Base-by-base conservation (phyloP, 2,113 vertebrate genomes). In the Phycodurus eques region DNA sequence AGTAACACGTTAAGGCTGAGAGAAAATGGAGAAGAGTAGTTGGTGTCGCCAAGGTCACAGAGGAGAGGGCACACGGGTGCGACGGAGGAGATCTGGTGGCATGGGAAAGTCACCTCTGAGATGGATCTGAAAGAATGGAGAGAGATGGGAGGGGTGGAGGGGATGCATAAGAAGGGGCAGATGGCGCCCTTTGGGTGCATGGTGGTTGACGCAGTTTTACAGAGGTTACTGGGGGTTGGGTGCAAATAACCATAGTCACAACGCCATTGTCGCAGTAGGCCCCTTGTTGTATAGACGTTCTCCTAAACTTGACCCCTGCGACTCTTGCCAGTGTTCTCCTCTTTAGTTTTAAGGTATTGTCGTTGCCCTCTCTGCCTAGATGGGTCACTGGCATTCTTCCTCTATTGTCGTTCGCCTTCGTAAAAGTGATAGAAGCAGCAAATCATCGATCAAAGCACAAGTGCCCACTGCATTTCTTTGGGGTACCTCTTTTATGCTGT, bases 91-190 rank as follows among this genome's bases (percentile, higher is more conserved):
- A 83, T 80, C 75, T 77, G 69, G 89, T 93, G 90, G 91, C 92
- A 93, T 93, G 93, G 93, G 93, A 94, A 93, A 93, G 90, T 93
- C 89, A 93, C 92, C 92, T 88, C 85, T 17, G 67, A 81, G 78
- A 78, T 80, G 81, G 74, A 64, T 80, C 74, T 92, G 89, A 93
- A 92, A 82, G 80, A 86, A 83, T 43, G 62, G 22, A 60, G 76
- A 49, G 78, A 63, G 74, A 49, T 9, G 76, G 80, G 81, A 72
- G 81, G 85, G 85, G 78, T 72, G 64, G 79, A 77, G 74, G 79
- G 85, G 77, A 74, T 81, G 88, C 77, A 89, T 77, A 71, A 88
- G 80, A 70, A 85, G 83, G 88, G 90, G 90, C 90, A 93, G 91
- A 92, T 93, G 92, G 92, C 80, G 83, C 74, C 78, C 79, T 85